These are phyloP conservation scores for Ectobius pallidus DNA, from an alignment of 2,888 invertebrate species.

Conservation along the genomic window DNA sequence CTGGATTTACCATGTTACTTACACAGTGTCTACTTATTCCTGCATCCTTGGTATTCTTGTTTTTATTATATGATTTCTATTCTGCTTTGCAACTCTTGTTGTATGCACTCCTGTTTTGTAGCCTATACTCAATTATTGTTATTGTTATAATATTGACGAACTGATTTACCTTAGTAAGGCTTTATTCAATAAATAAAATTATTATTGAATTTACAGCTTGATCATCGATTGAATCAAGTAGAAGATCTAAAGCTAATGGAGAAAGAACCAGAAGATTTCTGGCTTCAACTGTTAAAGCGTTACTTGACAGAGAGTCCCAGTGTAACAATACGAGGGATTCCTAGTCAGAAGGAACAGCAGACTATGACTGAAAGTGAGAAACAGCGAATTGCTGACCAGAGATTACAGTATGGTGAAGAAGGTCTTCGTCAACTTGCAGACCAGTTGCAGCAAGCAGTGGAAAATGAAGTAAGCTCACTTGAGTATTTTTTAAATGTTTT, in stretches of 20 bases:
- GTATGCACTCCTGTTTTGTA: no score
- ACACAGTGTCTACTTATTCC: no score
- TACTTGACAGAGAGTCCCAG: conserved; percentile 70
- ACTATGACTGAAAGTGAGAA: conserved; percentile 76
- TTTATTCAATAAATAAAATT: no score
- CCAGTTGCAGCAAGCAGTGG: conserved; percentile 68
- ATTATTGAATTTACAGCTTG: conserved; percentile 31
- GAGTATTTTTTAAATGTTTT: no score
- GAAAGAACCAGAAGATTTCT: conserved; percentile 68
- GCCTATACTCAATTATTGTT: no score
- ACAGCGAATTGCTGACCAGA: conserved; percentile 70
- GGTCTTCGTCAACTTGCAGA: conserved; percentile 71
- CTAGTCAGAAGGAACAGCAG: conserved; percentile 67
- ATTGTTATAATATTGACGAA: no score
- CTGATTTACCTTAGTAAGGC: no score
- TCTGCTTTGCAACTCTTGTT: no score
- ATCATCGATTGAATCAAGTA: conserved; percentile 51
- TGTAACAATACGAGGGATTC: conserved; percentile 65
- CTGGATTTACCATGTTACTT: no score
- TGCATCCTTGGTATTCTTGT: no score
- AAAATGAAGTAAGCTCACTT: conserved; percentile 71
- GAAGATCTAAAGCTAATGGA: conserved; percentile 65
- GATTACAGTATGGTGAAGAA: conserved; percentile 65
- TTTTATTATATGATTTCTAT: no score
- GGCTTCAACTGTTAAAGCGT: conserved; percentile 70